A percentile compares a stretch with the other conserved stretches of the same genome.
Evolutionary conservation across 2,888 invertebrate genomes (phyloP).

Genomic region (Rhaphigaster nebulosa): DNA sequence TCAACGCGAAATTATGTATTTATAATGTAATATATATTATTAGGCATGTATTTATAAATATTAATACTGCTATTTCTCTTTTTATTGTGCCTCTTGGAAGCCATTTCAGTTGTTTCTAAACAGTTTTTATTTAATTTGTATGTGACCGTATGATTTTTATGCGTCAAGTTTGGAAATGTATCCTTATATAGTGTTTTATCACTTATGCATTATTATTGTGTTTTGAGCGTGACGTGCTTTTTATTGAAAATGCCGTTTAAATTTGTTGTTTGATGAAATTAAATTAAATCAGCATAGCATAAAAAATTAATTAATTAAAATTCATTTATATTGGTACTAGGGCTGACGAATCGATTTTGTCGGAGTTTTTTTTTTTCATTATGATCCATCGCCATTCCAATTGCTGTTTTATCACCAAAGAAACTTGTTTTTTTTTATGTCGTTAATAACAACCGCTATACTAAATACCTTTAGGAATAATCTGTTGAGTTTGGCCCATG

Average conservation of each 20-base stretch:
- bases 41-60: too few relatives aligned
- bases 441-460: too few relatives aligned
- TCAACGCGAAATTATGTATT: too few relatives aligned
- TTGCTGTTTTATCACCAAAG: too few relatives aligned
- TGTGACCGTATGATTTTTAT: background rate
- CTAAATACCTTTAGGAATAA: too few relatives aligned
- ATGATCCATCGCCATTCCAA: too few relatives aligned
- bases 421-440: too few relatives aligned
- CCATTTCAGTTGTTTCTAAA: background rate
- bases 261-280: background rate
- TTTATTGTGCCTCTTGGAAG: too few relatives aligned
- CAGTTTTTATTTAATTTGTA: background rate
- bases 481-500: too few relatives aligned
- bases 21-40: too few relatives aligned
- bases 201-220: background rate
- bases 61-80: too few relatives aligned
- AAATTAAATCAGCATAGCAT: background rate
- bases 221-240: background rate
- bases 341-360: background rate
- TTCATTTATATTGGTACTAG: background rate
- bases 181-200: background rate
- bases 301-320: background rate
- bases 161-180: background rate
- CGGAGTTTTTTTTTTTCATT: too few relatives aligned
- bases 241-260: background rate